Evolutionary conservation across 2,888 invertebrate genomes (phyloP), one percentile per base, ranked within the genome.

Genomic region (Pterobdella sp.): DNA sequence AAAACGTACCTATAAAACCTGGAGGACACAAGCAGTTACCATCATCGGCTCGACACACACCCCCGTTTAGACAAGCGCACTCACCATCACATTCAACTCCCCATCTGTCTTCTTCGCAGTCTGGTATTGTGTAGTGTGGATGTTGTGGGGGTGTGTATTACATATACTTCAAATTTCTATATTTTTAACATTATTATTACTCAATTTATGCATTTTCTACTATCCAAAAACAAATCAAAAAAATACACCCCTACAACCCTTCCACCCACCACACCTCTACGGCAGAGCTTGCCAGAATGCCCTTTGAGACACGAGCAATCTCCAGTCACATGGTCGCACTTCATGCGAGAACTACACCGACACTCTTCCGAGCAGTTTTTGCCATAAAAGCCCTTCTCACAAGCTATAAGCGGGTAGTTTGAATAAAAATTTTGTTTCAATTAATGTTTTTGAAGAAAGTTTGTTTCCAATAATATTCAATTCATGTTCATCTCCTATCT

Each of bases 271-370:
- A 32, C n/a, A 56, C 60, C 60, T 56, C 60, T 4, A 4, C 26
- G 14, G 26, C 60, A 56, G n/a, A n/a, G 7, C 60, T 56, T 56
- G 4, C 60, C 60, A 56, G 60, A 56, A 26, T 56, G 60, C 4
- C 60, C 60, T 56, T 56, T 7, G 26, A 26, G n/a, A 26, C 86
- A 86, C 4, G 80, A 73, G 76, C 83, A 83, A 36, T 75, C 68
- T 1, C 83, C 83, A 1, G 80, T 82, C 35, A 80, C 77, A 71
- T 79, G 79, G 72, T 83, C 78, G 77, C 83, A 83, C 26, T 77
- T 77, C 1, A 80, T 81, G n/a, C 81, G 80, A 75, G 82, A 81
- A 71, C 78, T 78, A 76, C 82, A 82, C 18, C 71, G 72, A 65
- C 76, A 76, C 1, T 70, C 72, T 60, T 76, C 65, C 10, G 75